Conservation (phyloP, 2,113 vertebrate genomes). For the Gobius niger region DNA sequence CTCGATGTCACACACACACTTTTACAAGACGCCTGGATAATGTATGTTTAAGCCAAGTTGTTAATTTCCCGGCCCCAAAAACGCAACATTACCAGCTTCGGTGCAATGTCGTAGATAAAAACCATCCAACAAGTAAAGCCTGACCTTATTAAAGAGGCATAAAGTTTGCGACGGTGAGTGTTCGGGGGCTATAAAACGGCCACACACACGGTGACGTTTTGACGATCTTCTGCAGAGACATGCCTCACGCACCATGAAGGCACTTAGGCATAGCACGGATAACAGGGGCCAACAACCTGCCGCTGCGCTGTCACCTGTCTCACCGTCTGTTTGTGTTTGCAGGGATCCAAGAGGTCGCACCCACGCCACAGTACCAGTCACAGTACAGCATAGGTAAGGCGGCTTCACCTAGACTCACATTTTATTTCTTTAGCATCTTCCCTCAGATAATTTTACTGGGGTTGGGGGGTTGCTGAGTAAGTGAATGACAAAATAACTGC, state of each 20-base stretch:
- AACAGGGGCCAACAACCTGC: conserved; percentile 46
- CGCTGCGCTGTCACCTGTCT: conserved; percentile 41
- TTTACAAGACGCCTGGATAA: conserved; percentile 63
- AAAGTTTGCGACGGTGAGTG: conserved; percentile 31
- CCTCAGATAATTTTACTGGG: no score
- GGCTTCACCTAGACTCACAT: background rate
- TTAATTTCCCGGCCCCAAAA: conserved; percentile 14
- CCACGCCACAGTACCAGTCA: conserved; percentile 75
- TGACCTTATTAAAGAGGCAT: conserved; percentile 45
- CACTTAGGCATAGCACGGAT: conserved; percentile 36
- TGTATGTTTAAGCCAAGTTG: conserved; percentile 5
- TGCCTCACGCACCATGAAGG: conserved; percentile 37
- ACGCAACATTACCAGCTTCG: conserved; percentile 27
- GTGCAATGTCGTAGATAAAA: conserved; percentile 47
- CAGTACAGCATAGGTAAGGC: conserved; percentile 78
- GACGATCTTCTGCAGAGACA: conserved; percentile 58
- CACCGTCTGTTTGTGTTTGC: conserved; percentile 48
- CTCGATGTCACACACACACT: conserved; percentile 36
- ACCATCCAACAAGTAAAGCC: conserved; percentile 23
- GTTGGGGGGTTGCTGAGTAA: no score
- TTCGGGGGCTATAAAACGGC: conserved; percentile 51
- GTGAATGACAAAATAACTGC: no score
- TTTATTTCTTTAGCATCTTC: no score
- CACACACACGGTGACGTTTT: conserved; percentile 49
- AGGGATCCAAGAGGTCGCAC: conserved; percentile 75